phyloP scores from a whole-genome alignment of 23 tunicate genomes.

The Halocynthia roretzi region DNA sequence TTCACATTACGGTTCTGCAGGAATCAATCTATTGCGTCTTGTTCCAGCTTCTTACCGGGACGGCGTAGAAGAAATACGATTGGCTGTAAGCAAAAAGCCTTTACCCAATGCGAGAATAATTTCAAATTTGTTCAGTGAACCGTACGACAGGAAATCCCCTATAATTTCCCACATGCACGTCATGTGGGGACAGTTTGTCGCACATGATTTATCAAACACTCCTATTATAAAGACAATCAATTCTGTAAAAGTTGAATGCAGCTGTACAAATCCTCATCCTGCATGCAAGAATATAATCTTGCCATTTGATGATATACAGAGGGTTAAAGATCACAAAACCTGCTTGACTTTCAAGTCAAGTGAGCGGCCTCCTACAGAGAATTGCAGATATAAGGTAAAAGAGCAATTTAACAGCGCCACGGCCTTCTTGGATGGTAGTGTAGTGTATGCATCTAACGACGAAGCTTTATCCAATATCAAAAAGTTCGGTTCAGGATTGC shows the following conservation, averaged over 20 bases:
- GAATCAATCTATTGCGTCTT: slow-evolving; percentile 32
- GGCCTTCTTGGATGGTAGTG: slow-evolving; percentile 55
- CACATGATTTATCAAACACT: slow-evolving; percentile 32
- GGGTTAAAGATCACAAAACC: no score
- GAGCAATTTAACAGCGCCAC: slow-evolving; percentile 60
- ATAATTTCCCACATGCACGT: slow-evolving; percentile 23
- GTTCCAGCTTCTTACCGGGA: slow-evolving; percentile 48
- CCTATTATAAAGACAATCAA: no score
- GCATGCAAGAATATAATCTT: no score
- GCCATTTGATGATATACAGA: no score
- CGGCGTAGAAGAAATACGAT: slow-evolving; percentile 9
- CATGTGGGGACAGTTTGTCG: slow-evolving; percentile 57
- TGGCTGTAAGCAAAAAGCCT: neutral
- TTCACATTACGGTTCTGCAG: slow-evolving; percentile 25
- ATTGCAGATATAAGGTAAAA: slow-evolving; percentile 11
- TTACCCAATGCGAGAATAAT: slow-evolving; percentile 30
- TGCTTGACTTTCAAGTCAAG: slow-evolving; percentile 14
- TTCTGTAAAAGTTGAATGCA: no score
- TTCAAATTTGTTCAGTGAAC: slow-evolving; percentile 9
- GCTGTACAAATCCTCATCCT: no score
- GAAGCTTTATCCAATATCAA: slow-evolving; percentile 4
- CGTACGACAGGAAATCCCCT: slow-evolving; percentile 18
- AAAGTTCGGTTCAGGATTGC: no score
- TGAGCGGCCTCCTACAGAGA: slow-evolving; percentile 30
- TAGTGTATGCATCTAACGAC: slow-evolving; percentile 55